Base-by-base conservation (phyloP, 2,888 invertebrate genomes). In the Galeruca laticollis region DNA sequence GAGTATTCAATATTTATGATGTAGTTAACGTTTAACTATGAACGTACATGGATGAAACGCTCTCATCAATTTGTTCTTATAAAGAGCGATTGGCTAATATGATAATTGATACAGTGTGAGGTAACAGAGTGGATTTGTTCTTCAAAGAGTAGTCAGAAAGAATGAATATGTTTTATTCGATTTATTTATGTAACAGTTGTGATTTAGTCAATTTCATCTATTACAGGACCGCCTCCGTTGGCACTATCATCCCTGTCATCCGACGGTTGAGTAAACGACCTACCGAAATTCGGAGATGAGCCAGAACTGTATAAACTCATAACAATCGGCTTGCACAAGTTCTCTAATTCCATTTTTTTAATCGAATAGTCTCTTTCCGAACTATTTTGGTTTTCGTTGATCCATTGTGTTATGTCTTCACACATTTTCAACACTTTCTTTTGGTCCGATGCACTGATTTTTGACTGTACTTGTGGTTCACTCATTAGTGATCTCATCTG, bases 391-490 rank as follows among this genome's bases (percentile, higher is more conserved):
- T 87, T 85, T 49, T 82, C 79, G 79, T 91, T 91, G 66, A 94
- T 83, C 94, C 94, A 94, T 51, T 86, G 85, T 37, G 92, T 81
- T 8, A 88, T 86, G 20, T 90, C 90, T 0, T 88, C 88, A 77
- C 90, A 90, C 26, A 86, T 84, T 2, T 78, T 79, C 4, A 79
- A 79, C 0, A 88, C 86, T 11, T 83, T 75, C 26, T 80, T 80
- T 81, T 86, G 79, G 78, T 87, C 80, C 74, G 87, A 83, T 37
- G 89, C 88, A 0, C 86, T 83, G 18, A 95, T 82, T 83, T 89
- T 91, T 37, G 87, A 86, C 0, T 89, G 88, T 1, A 80, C 52
- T 1, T 43, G 70, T 70, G 81, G 77, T 43, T 84, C 83, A 5
- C 77, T 78, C 1, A 79, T 33, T 73, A 83, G 13, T 15, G 67